These are phyloP conservation scores for Oscheius sp. DNA, from an alignment of 2,888 invertebrate genomes.

Conservation along the genomic window DNA sequence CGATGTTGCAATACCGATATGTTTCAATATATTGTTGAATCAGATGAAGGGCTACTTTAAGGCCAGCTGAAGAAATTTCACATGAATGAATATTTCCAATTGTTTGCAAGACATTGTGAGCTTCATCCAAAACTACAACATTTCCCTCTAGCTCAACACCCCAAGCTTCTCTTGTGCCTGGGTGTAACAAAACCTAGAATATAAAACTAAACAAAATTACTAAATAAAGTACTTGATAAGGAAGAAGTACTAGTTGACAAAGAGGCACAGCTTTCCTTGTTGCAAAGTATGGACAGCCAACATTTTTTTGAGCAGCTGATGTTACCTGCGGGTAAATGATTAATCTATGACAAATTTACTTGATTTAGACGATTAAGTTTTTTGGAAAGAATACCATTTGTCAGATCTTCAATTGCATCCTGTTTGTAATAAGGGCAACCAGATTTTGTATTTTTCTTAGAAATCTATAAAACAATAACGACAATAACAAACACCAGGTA, in stretches of 20 bases:
- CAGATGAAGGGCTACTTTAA: conserved; percentile 44
- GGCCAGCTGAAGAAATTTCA: conserved; percentile 42
- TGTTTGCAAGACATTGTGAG: conserved; percentile 92
- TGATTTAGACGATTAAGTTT: conserved; percentile 60
- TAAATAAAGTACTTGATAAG: conserved; percentile 69
- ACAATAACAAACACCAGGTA: not conserved
- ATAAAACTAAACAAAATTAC: too few species aligned
- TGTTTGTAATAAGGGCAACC: conserved; percentile 80
- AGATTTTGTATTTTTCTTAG: not conserved
- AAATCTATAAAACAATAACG: not conserved
- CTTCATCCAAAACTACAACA: conserved; percentile 89
- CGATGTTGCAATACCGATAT: conserved; percentile 28
- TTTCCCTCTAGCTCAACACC: conserved; percentile 80
- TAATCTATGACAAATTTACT: conserved; percentile 6
- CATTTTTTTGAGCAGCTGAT: conserved; percentile 76
- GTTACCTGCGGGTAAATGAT: not conserved
- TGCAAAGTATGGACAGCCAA: conserved; percentile 93
- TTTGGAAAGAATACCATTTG: conserved; percentile 72
- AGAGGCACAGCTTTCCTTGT: conserved; percentile 83
- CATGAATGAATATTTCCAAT: conserved; percentile 74
- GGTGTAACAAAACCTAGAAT: conserved; percentile 82
- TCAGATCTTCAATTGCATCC: conserved; percentile 75
- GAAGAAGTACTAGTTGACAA: conserved; percentile 78
- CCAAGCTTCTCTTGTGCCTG: conserved; percentile 80
- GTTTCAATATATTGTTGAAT: conserved; percentile 50